phyloP scores from a whole-genome alignment of 2,113 vertebrate genomes.

The Corythornis madagascariensis region DNA sequence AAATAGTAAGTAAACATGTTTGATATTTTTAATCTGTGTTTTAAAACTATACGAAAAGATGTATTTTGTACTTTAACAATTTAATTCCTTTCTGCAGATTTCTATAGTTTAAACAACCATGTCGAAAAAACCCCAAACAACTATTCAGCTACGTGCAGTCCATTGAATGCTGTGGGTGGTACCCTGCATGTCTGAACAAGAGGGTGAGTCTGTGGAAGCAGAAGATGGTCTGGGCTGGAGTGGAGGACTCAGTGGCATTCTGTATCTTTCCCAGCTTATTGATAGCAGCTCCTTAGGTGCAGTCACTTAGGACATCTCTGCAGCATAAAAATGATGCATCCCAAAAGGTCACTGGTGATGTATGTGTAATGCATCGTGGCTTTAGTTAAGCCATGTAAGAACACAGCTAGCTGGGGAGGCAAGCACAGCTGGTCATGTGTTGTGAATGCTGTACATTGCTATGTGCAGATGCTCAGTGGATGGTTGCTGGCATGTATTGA shows the following conservation, averaged over 20 bases:
- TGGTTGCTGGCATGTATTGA: not conserved
- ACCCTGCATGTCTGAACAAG: not conserved
- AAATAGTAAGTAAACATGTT: not conserved
- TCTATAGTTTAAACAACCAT: not conserved
- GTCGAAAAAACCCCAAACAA: not conserved
- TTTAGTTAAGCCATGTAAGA: not conserved
- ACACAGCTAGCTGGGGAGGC: not conserved
- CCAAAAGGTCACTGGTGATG: not conserved
- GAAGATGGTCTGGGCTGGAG: not conserved
- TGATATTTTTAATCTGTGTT: not conserved
- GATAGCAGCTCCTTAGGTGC: not conserved
- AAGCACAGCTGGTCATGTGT: accelerated
- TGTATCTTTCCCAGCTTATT: not conserved
- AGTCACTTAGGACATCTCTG: not conserved
- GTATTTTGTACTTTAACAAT: not conserved
- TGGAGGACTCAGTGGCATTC: not conserved
- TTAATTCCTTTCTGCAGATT: not conserved
- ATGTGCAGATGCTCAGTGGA: accelerated
- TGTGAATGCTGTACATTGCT: not conserved
- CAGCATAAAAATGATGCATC: not conserved
- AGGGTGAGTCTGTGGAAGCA: not conserved
- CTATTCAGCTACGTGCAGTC: not conserved
- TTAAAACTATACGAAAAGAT: not conserved
- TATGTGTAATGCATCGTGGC: not conserved
- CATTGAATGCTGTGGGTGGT: not conserved